phyloP scores from a whole-genome alignment of 2,888 invertebrate genomes.

The Cantharis nigra region DNA sequence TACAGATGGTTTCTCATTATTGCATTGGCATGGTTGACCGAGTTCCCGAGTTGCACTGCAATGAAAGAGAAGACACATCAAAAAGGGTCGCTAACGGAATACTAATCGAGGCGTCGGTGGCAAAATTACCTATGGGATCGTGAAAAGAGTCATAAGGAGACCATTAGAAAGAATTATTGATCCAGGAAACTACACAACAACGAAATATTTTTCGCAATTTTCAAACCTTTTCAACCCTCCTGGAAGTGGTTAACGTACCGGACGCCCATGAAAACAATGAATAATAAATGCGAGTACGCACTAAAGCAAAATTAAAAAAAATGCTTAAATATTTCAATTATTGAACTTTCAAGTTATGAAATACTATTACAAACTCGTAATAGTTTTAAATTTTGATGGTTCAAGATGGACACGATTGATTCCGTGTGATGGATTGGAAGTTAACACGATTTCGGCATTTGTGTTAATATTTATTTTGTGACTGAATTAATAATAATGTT shows the following conservation, averaged over 20 bases:
- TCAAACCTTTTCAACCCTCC: not conserved
- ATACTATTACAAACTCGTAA: not conserved
- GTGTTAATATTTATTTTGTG: slow-evolving; percentile 30
- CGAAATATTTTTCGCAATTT: not conserved
- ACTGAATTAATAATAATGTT: slow-evolving; percentile 35
- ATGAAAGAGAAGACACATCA: not conserved
- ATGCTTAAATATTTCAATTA: not conserved
- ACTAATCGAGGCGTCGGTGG: not conserved
- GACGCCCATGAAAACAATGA: not conserved
- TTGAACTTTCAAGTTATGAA: not conserved
- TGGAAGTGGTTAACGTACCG: not conserved
- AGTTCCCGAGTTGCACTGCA: not conserved
- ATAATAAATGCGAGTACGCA: not conserved
- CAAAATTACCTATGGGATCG: not conserved
- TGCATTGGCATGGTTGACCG: not conserved
- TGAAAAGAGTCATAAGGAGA: not conserved
- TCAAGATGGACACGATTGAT: not conserved
- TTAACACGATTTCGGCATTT: not conserved
- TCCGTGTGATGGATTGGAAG: not conserved
- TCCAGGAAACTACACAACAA: not conserved
- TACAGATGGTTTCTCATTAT: not conserved
- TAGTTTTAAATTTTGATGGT: not conserved
- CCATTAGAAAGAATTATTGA: not conserved
- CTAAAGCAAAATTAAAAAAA: not conserved
- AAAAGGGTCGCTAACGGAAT: not conserved